Evolutionary conservation across 2,113 vertebrate species (phyloP).

Genomic region (Muscicapa adusta): DNA sequence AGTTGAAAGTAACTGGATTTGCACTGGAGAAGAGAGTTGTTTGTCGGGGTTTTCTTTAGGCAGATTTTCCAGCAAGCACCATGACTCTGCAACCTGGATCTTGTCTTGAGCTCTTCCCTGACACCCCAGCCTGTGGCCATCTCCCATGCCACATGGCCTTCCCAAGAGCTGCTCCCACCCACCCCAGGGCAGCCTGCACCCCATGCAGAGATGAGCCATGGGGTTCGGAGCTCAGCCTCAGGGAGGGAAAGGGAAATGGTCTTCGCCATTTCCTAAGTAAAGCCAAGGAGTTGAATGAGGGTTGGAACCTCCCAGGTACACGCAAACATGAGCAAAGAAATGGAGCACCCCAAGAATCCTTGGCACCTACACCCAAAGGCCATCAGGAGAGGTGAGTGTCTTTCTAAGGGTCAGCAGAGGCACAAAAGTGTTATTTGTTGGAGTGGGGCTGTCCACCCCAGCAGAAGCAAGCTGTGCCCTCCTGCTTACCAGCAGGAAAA

Average conservation of each 20-base stretch:
- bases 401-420: neutral
- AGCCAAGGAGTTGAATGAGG: neutral
- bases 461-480: neutral
- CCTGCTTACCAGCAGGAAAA: neutral
- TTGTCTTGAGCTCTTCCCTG: neutral
- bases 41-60: accelerated
- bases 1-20: neutral
- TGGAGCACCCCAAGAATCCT: neutral
- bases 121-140: accelerated
- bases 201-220: neutral
- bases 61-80: accelerated
- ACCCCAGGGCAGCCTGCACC: neutral
- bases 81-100: accelerated
- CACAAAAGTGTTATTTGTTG: neutral
- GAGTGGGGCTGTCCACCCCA: neutral
- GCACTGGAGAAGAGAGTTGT: too few relatives aligned
- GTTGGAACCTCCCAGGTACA: neutral
- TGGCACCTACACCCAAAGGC: neutral
- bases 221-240: neutral
- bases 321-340: neutral
- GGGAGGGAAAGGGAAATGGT: neutral
- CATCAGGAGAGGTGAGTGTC: neutral
- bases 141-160: accelerated
- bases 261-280: neutral
- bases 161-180: neutral